phyloP scores from a whole-genome alignment of 2,888 invertebrate genomes.

The Thysanoteuthis rhombus region DNA sequence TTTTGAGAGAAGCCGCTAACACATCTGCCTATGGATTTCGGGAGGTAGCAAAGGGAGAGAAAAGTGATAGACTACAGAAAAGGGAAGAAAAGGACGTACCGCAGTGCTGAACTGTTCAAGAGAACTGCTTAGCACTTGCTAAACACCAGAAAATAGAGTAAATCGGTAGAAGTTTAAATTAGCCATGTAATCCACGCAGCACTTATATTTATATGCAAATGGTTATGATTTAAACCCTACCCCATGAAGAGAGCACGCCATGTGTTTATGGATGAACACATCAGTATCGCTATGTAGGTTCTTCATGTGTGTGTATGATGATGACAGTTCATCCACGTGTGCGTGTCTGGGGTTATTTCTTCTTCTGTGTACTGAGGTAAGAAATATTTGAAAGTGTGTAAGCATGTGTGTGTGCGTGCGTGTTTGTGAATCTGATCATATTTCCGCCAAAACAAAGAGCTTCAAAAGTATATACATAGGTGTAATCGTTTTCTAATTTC shows the following conservation, averaged over 20 bases:
- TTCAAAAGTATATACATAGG: no score
- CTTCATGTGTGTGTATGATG: background rate
- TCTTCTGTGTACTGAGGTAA: background rate
- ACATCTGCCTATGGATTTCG: background rate
- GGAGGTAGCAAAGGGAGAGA: background rate
- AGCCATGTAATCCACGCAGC: background rate
- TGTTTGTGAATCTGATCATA: background rate
- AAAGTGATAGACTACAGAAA: background rate
- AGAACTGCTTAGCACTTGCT: background rate
- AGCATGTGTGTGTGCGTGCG: background rate
- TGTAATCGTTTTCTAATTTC: no score
- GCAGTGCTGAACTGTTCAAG: background rate
- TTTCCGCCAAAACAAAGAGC: no score
- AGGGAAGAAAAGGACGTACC: background rate
- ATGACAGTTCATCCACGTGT: background rate
- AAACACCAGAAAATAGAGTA: background rate
- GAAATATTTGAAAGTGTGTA: background rate
- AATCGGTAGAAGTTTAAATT: background rate
- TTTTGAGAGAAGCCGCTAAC: background rate
- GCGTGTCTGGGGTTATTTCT: background rate
- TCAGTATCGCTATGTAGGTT: background rate
- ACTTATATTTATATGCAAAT: slow-evolving; percentile 12
- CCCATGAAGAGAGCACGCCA: background rate
- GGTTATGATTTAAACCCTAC: slow-evolving; percentile 12
- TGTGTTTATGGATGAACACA: background rate